Evolutionary conservation across 2,797 vertebrate species (phyloP).

Genomic region (Poeciliopsis presidionis): DNA sequence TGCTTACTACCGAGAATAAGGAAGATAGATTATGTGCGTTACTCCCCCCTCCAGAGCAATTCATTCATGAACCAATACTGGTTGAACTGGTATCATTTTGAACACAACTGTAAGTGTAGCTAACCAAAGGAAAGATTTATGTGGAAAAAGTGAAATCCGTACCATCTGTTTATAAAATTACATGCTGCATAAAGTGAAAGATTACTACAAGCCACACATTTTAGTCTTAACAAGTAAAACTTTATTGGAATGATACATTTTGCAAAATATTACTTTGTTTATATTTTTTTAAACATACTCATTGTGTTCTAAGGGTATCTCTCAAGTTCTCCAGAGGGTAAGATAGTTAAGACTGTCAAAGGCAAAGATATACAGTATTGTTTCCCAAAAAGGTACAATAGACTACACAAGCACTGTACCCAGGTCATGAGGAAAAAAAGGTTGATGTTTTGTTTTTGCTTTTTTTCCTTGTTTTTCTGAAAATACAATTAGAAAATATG

Average conservation of each 20-base stretch:
- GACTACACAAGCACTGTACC: conserved; percentile 87
- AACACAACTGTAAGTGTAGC: neutral
- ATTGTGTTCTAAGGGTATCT: conserved; percentile 86
- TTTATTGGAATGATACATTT: conserved; percentile 92
- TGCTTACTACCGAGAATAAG: neutral
- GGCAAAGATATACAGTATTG: conserved; percentile 87
- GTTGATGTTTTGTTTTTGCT: conserved; percentile 74
- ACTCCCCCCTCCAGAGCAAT: neutral
- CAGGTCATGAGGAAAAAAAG: conserved; percentile 82
- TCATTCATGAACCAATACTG: neutral
- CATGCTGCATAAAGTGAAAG: neutral
- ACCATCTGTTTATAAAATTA: neutral
- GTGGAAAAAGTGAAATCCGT: neutral
- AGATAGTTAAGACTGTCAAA: conserved; percentile 90
- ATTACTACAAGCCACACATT: conserved; percentile 56
- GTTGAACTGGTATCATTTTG: neutral
- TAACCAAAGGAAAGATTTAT: neutral
- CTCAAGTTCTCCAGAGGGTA: conserved; percentile 87
- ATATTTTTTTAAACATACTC: conserved; percentile 82
- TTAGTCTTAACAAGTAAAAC: conserved; percentile 89
- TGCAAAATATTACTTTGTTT: conserved; percentile 90
- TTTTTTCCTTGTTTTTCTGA: conserved; percentile 76
- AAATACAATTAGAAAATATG: conserved; percentile 88
- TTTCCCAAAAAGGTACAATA: conserved; percentile 86
- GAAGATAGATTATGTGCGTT: neutral